Percentiles rank a stretch among this genome's conserved stretches.
Conservation (phyloP, 1,140 invertebrate genomes). For the Zophobas morio region DNA sequence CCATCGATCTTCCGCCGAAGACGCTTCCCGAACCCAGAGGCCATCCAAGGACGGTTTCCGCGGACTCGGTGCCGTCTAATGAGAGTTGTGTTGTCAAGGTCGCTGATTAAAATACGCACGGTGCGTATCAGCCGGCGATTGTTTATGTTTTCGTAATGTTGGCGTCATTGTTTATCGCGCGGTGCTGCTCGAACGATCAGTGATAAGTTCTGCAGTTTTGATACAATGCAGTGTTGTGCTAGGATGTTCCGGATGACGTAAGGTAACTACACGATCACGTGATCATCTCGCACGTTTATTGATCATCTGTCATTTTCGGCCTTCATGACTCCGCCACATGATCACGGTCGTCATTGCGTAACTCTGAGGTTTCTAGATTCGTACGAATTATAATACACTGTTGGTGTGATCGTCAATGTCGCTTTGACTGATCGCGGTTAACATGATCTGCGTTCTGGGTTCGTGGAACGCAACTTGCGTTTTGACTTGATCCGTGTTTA, state of each 20-base stretch:
- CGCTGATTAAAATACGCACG: constrained; percentile 32
- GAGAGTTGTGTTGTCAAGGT: constrained; percentile 14
- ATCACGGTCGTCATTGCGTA: no score
- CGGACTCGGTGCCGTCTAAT: constrained; percentile 12
- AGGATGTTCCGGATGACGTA: neutral
- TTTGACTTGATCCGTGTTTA: no score
- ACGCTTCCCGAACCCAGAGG: neutral
- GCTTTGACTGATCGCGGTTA: no score
- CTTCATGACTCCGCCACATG: no score
- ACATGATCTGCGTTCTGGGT: no score
- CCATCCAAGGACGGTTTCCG: constrained; percentile 7
- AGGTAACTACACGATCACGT: neutral
- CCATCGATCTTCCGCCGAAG: constrained; percentile 8
- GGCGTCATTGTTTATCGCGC: constrained; percentile 30
- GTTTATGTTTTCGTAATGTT: constrained; percentile 37
- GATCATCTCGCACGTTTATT: no score
- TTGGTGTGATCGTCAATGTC: no score
- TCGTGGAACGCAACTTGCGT: no score
- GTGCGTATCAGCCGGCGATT: constrained; percentile 30
- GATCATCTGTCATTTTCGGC: no score
- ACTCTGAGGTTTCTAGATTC: no score
- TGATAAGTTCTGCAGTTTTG: neutral
- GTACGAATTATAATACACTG: no score
- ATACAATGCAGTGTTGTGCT: no score
- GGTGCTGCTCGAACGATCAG: constrained; percentile 14